Conservation (phyloP, 2,888 invertebrate species). For the Limnephilus marmoratus region DNA sequence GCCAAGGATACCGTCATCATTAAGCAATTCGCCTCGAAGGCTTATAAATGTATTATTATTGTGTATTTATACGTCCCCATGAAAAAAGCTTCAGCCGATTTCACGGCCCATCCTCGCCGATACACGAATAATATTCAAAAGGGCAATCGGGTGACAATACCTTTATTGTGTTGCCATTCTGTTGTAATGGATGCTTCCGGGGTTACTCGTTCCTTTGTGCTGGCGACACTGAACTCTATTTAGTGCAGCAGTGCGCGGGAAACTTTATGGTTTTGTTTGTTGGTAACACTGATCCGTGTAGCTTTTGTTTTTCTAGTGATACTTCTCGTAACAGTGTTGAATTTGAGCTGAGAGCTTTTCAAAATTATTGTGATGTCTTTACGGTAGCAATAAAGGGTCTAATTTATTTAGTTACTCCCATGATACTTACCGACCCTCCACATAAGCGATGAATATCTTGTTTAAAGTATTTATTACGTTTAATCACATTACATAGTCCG, state of each 20-base stretch:
- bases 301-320: constrained; percentile 18
- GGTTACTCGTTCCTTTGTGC: constrained; percentile 39
- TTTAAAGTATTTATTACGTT: too few relatives aligned
- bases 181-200: constrained; percentile 61
- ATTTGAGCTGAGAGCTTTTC: constrained; percentile 1
- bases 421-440: too few relatives aligned
- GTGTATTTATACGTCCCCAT: constrained; percentile 18
- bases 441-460: too few relatives aligned
- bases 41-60: constrained; percentile 52
- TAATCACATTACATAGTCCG: too few relatives aligned
- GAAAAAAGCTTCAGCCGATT: constrained; percentile 58
- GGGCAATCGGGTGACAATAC: constrained; percentile 54
- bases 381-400: not conserved
- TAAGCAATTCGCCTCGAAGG: constrained; percentile 64
- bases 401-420: not conserved
- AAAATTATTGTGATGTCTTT: not conserved
- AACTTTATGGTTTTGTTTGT: constrained; percentile 34
- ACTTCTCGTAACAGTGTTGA: not conserved
- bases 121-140: constrained; percentile 41
- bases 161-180: constrained; percentile 55
- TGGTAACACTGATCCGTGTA: not conserved
- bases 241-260: constrained; percentile 29
- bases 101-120: constrained; percentile 62
- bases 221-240: constrained; percentile 13
- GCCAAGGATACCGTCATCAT: constrained; percentile 53